These are phyloP conservation scores for Fulica atra DNA, from an alignment of 2,113 vertebrate species.

Conservation along the genomic window DNA sequence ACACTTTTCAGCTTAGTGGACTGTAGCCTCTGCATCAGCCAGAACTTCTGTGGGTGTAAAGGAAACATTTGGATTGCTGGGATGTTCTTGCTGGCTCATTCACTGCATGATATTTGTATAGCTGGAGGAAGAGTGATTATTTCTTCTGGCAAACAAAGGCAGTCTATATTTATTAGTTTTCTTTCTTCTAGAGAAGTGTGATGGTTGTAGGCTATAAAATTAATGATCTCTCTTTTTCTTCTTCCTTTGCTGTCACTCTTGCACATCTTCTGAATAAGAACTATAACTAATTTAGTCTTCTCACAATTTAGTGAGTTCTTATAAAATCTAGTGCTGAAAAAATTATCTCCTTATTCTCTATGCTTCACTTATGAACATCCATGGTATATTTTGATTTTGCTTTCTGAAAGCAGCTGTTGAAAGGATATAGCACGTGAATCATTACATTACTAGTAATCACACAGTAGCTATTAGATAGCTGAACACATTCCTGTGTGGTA, in stretches of 20 bases:
- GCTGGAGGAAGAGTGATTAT: background rate
- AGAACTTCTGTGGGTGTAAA: background rate
- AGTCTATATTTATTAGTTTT: background rate
- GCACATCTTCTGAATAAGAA: background rate
- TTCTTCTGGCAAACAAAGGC: constrained; percentile 8
- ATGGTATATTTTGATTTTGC: background rate
- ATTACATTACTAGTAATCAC: background rate
- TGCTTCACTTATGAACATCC: background rate
- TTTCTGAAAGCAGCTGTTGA: background rate
- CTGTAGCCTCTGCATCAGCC: background rate
- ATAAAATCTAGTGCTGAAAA: background rate
- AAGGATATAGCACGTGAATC: background rate
- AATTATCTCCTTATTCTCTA: background rate
- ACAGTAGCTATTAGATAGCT: background rate
- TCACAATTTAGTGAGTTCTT: background rate
- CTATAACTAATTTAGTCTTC: background rate
- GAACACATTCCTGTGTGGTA: background rate
- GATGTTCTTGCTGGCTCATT: background rate
- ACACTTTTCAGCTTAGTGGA: background rate
- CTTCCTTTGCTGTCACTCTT: background rate
- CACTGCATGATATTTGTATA: background rate
- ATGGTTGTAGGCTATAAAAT: background rate
- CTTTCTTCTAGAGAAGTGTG: background rate
- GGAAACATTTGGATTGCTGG: background rate
- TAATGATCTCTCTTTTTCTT: background rate